phyloP scores from a whole-genome alignment of 1,140 invertebrate genomes.

The Pseudomyrmex gracilis region DNA sequence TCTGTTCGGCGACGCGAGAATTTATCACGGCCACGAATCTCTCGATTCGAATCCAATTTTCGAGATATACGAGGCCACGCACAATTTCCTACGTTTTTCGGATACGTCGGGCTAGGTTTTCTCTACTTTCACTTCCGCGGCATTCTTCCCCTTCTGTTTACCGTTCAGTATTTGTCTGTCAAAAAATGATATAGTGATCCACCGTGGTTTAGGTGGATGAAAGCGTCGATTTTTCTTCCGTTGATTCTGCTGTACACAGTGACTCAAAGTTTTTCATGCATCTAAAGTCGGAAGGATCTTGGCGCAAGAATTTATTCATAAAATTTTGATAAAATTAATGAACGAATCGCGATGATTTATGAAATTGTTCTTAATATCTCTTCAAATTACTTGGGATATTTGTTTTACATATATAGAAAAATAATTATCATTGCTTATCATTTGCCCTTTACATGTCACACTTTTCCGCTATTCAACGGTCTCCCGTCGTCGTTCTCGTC shows the following conservation, averaged over 20 bases:
- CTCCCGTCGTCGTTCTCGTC: not conserved
- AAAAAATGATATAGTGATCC: conserved; percentile 75
- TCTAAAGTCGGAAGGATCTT: not conserved
- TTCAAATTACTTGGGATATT: too few relatives aligned
- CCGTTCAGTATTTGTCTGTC: conserved; percentile 71
- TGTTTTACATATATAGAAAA: not conserved
- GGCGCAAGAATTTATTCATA: not conserved
- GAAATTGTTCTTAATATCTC: not conserved
- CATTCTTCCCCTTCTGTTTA: conserved; percentile 65
- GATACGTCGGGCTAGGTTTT: conserved; percentile 18
- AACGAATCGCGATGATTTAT: not conserved
- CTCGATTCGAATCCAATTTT: conserved; percentile 79
- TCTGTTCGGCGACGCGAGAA: conserved; percentile 70
- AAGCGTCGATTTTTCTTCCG: conserved; percentile 18
- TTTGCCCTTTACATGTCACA: conserved; percentile 3
- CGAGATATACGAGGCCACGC: conserved; percentile 77
- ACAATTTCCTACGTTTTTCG: conserved; percentile 39
- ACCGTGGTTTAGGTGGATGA: conserved; percentile 51
- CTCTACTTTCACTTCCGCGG: conserved; percentile 24
- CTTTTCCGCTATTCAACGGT: conserved; percentile 3
- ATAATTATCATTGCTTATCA: not conserved
- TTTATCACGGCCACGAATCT: conserved; percentile 79
- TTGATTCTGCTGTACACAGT: not conserved
- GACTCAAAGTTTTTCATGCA: conserved; percentile 28
- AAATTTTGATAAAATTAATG: not conserved